Evolutionary conservation across 53 echinoderm and acorn worm genomes (phyloP).

Genomic region (Henricia sp.): DNA sequence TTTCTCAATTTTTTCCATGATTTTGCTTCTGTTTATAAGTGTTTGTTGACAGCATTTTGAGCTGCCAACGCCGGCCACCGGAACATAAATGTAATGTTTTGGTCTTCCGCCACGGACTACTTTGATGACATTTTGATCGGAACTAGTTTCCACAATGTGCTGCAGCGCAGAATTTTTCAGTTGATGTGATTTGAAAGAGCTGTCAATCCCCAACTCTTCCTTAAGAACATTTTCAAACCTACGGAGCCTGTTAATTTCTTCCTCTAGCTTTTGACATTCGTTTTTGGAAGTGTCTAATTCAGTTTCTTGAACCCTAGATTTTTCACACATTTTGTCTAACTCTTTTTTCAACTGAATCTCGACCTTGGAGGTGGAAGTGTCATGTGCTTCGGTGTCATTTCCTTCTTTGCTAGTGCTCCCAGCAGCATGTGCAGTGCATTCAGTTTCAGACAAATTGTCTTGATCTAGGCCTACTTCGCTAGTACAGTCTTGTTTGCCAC

Average conservation of each 20-base stretch:
- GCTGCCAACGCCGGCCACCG: background rate
- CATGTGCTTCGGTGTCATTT: too few species aligned
- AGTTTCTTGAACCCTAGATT: too few species aligned
- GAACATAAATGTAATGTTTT: background rate
- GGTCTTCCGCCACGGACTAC: background rate
- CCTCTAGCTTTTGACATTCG: background rate
- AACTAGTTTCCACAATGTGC: background rate
- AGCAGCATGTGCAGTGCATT: too few species aligned
- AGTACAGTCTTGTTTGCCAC: too few species aligned
- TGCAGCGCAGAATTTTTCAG: background rate
- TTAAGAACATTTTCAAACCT: background rate
- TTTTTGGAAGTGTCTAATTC: too few species aligned
- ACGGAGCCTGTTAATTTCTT: background rate
- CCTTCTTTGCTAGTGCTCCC: too few species aligned
- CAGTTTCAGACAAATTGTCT: too few species aligned
- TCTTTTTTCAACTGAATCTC: too few species aligned
- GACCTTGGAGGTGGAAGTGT: too few species aligned
- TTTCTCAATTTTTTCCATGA: background rate
- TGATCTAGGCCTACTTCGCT: too few species aligned
- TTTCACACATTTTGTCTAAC: too few species aligned
- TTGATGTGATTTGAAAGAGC: background rate
- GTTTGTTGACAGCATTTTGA: background rate
- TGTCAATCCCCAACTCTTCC: background rate
- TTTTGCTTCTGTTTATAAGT: background rate
- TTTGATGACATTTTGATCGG: background rate